Base-by-base conservation (phyloP, 1,140 invertebrate species). In the Philotrypesis tridentata region DNA sequence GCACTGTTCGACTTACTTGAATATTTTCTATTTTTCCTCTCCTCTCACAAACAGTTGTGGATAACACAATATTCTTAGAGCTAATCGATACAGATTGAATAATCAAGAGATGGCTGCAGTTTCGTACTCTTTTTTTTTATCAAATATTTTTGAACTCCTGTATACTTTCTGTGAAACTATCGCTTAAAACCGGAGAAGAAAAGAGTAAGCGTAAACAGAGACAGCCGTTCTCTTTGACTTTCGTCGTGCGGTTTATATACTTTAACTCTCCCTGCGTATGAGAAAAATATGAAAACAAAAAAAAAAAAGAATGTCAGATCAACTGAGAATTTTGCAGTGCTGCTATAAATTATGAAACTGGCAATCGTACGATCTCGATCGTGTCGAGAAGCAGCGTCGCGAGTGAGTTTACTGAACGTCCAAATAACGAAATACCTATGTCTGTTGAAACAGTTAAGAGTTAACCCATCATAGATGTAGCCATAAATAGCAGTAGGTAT, bases 71-170 rank as follows among this genome's bases (percentile, higher is more conserved):
- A 74, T 82, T 27, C 68, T 84, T 82, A 84, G 84, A 86, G 67
- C 80, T 85, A 84, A 88, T 88, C 88, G 89, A 91, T 90, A 91
- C 89, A 90, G 89, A 85, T 91, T 91, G 89, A 91, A 91, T 87
- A 87, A 71, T 85, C 82, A 76, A 29, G 63, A 3, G 33, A 77
- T 37, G 40, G 40, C 68, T 70, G 68, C 27, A 65, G 31, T 37
- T 68, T 70, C 31, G 14, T 21, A 31, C 31, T 70, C 67, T 31
- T 70, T 33, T 33, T 31, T 33, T 37, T n/a, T 37, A 1, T 48
- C 3, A 7, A 55, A 21, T 7, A 17, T 21, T 55, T 21, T 7
- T 55, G 12, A 27, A 65, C 9, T 27, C 2, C 5, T 17, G 6
- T 27, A 63, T 3, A 63, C 17, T 63, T 63, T 25, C 25, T n/a